A percentile compares a stretch with the other conserved stretches of the same genome.
These are phyloP conservation scores for Contarinia nasturtii DNA, from an alignment of 1,140 invertebrate species.

Conservation along the genomic window DNA sequence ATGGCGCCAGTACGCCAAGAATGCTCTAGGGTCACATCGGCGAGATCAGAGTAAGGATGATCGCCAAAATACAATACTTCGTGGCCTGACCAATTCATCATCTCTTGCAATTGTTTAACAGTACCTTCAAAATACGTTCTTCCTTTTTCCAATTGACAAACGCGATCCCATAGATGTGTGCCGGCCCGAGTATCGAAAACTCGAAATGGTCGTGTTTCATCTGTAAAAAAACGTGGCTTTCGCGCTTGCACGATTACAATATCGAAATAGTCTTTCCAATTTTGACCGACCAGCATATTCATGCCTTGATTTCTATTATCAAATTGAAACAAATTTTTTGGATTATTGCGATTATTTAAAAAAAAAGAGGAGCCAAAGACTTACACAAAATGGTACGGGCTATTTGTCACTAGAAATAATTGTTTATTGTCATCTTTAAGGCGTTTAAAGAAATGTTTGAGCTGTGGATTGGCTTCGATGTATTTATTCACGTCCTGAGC, in stretches of 20 bases:
- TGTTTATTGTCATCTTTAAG: constrained; percentile 62
- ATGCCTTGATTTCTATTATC: constrained; percentile 69
- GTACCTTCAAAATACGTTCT: constrained; percentile 91
- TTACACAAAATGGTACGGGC: constrained; percentile 93
- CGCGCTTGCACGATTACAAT: constrained; percentile 86
- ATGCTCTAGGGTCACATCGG: constrained; percentile 87
- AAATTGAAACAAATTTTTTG: constrained; percentile 1
- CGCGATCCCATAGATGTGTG: constrained; percentile 78
- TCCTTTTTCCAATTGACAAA: constrained; percentile 69
- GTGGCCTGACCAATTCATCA: constrained; percentile 83
- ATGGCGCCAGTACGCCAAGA: constrained; percentile 98
- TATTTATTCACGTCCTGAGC: constrained; percentile 60
- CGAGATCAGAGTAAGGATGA: constrained; percentile 93
- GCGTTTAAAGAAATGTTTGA: constrained; percentile 57
- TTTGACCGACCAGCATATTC: constrained; percentile 66
- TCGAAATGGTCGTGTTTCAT: constrained; percentile 71
- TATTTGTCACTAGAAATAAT: constrained; percentile 91
- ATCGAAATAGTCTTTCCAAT: constrained; percentile 87
- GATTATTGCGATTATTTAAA: neutral
- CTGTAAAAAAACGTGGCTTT: constrained; percentile 93
- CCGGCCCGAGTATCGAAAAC: constrained; percentile 65
- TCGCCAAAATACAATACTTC: constrained; percentile 94
- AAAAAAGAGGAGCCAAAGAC: constrained; percentile 26
- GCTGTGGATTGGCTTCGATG: constrained; percentile 54
- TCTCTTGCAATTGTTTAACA: constrained; percentile 70